phyloP scores from a whole-genome alignment of 2,888 invertebrate species.

The Tachina lurida region DNA sequence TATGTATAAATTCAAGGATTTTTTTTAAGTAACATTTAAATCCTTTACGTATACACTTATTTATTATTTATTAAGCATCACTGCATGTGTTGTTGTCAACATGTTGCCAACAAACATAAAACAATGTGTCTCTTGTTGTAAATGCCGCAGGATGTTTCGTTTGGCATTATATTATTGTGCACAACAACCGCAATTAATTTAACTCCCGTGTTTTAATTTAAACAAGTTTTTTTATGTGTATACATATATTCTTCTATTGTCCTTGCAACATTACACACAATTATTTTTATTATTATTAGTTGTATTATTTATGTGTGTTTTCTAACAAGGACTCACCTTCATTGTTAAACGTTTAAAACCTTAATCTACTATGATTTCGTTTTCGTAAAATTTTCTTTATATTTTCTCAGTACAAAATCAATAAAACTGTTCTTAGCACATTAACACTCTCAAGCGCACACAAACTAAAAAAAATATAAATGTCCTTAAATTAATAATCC shows the following conservation, averaged over 20 bases:
- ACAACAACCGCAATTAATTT: not conserved
- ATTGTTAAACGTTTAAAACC: slow-evolving; percentile 70
- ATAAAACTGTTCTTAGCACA: slow-evolving; percentile 43
- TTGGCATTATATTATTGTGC: not conserved
- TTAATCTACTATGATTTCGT: not conserved
- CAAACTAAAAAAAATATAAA: slow-evolving; percentile 11
- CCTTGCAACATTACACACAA: not conserved
- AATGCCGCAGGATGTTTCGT: not conserved
- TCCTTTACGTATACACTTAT: too few species aligned
- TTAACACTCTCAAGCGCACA: slow-evolving; percentile 4
- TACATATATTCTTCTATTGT: not conserved
- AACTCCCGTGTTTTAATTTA: too few species aligned
- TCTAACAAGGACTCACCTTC: slow-evolving; percentile 74
- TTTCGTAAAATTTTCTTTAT: slow-evolving; percentile 8
- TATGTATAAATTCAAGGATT: too few species aligned
- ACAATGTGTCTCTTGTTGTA: not conserved
- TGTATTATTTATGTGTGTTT: not conserved
- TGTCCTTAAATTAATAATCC: slow-evolving; percentile 66
- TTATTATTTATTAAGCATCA: not conserved
- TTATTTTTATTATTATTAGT: slow-evolving; percentile 6
- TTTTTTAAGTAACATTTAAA: too few species aligned
- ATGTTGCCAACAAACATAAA: not conserved
- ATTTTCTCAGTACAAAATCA: slow-evolving; percentile 1
- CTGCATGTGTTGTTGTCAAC: not conserved
- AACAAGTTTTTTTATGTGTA: not conserved